Conservation (phyloP, 2,113 vertebrate species). For the Ciconia stormi region DNA sequence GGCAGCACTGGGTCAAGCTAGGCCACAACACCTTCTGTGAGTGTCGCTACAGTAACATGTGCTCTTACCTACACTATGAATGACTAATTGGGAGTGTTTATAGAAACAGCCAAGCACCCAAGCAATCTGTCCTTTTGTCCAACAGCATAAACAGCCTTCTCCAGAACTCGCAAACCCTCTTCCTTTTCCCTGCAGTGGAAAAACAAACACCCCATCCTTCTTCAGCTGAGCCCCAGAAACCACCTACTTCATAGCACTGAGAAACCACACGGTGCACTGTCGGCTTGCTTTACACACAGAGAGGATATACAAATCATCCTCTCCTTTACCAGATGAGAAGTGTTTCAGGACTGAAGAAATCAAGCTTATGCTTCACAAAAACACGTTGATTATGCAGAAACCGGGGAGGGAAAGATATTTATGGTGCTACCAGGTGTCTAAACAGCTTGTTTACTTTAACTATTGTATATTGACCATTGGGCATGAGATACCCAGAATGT, state of each 20-base stretch:
- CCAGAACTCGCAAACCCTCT: not conserved
- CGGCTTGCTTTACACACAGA: too few species aligned
- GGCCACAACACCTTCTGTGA: not conserved
- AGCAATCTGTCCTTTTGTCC: not conserved
- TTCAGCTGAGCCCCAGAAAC: not conserved
- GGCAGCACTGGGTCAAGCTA: not conserved
- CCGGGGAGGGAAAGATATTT: too few species aligned
- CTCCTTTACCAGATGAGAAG: too few species aligned
- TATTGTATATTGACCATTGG: too few species aligned
- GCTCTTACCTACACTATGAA: not conserved
- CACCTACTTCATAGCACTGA: not conserved
- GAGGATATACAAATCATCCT: too few species aligned
- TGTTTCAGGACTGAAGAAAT: too few species aligned
- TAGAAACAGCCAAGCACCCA: not conserved
- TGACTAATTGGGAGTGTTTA: not conserved
- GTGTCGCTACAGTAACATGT: not conserved
- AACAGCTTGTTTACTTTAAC: too few species aligned
- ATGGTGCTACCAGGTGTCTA: too few species aligned
- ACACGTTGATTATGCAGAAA: too few species aligned
- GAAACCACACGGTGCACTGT: not conserved
- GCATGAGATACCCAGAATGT: too few species aligned
- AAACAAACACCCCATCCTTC: not conserved
- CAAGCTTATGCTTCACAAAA: too few species aligned
- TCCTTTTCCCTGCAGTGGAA: not conserved
- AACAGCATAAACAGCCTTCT: not conserved